Base-by-base conservation (phyloP, 2,113 vertebrate species). In the Microcebus lehilahytsara region DNA sequence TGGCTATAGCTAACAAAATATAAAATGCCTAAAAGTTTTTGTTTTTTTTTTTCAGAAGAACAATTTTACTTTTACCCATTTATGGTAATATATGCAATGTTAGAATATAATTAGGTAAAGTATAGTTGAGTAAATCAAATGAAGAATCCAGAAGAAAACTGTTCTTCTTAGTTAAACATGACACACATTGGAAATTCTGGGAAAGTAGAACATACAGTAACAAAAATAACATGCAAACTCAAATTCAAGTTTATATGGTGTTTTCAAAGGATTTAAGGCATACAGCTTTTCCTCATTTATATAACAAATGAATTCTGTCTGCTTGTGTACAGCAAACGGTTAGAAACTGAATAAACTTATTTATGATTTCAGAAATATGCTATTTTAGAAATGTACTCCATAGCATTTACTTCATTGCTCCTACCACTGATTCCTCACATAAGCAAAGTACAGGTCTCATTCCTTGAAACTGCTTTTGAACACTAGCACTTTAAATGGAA, bases 41-140 rank as follows among this genome's bases (percentile, higher is more conserved):
- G 6, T 42, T 42, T 42, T 42, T 42, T 37, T 42, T 42, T 86
- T 83, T 95, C 94, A 95, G 84, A 97, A 98, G 88, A 96, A 67
- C 94, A 83, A 72, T 69, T 94, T 64, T 49, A 89, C 86, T 78
- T 98, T 98, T 72, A 96, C 46, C 75, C 96, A 98, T 92, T 97
- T 97, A 95, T 23, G 42, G 42, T 42, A 42, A 42, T 42, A 42
- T 42, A 42, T 42, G 42, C 42, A 42, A 42, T 42, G 42, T 94
- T 49, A 92, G 66, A 96, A 93, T 89, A 81, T 80, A 94, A 34
- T 88, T 90, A 98, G 85, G 66, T 58, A 89, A 97, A 42, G 23
- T 67, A 77, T 71, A 88, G 14, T 93, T 98, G 91, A 93, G 84
- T 87, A 71, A 98, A 92, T 89, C 60, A 97, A 97, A 86, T 32